Conservation (phyloP, 2,113 vertebrate genomes). For the Datnioides undecimradiatus region DNA sequence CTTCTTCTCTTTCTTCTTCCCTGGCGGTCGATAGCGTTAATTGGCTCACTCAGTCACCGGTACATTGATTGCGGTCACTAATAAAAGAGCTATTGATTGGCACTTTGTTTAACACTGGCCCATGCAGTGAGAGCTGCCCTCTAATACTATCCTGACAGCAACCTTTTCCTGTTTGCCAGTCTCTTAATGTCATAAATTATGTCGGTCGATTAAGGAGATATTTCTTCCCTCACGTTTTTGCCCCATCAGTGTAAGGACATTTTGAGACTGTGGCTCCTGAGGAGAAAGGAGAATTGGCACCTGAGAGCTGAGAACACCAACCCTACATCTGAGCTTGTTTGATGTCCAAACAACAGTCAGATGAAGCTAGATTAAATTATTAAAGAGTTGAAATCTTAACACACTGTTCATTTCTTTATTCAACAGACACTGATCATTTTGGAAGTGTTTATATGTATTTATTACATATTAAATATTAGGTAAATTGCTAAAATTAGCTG, state of each 20-base stretch:
- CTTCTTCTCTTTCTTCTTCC: conserved; percentile 49
- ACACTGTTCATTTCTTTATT: too few species aligned
- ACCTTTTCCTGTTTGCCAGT: conserved; percentile 86
- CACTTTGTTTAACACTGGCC: conserved; percentile 87
- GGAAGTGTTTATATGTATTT: too few species aligned
- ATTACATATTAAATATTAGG: too few species aligned
- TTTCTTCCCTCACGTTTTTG: conserved; percentile 54
- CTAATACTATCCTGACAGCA: conserved; percentile 87
- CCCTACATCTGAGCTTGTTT: neutral
- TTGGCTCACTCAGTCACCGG: conserved; percentile 89
- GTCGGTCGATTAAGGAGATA: conserved; percentile 75
- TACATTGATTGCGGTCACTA: conserved; percentile 90
- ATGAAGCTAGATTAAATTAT: conserved; percentile 1
- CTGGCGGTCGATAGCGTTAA: conserved; percentile 87
- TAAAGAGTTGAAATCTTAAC: too few species aligned
- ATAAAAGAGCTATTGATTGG: conserved; percentile 92
- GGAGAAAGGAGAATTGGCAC: neutral
- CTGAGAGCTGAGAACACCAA: conserved; percentile 13
- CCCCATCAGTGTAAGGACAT: conserved; percentile 39
- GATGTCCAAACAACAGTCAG: neutral
- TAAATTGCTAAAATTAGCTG: too few species aligned
- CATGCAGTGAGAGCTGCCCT: conserved; percentile 81
- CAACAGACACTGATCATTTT: too few species aligned
- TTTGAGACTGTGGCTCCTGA: conserved; percentile 21
- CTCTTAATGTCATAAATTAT: conserved; percentile 86